Evolutionary conservation across 2,888 invertebrate genomes (phyloP), one percentile per base, ranked within the genome.

Genomic region (Dorcus parallelipipedus): DNA sequence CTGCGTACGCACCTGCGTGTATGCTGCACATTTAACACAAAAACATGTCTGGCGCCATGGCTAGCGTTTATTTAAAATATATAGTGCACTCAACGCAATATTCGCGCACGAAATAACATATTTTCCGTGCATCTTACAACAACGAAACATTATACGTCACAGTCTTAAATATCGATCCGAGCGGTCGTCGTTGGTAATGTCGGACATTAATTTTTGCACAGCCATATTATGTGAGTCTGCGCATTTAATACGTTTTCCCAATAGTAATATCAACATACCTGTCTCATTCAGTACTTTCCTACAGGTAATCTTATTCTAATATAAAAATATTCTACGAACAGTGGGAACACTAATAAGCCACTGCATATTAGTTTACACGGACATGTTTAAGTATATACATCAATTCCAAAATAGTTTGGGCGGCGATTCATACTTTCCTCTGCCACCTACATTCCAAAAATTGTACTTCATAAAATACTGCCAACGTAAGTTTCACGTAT

Each of bases 1-100:
- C 93, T 93, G 93, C 93, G 93, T 93, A 92, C 92, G 93, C 92
- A 93, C 93, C 91, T 93, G 91, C 90, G 91, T 91, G 89, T 82
- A 80, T 81, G 78, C 74, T 70, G 69, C 71, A 75, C 75, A 77
- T 78, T 78, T 77, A 79, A 73, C 73, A 75, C 72, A 76, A 78
- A 77, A 78, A 76, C 77, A 76, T 73, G 74, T 74, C 75, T 76
- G 73, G 69, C 73, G 72, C 72, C 73, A 72, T 72, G 71, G 71
- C 73, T 74, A 75, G 68, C 67, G 64, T 65, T 69, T 72, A 72
- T 71, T 70, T 69, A 62, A 63, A 65, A 61, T 71, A 69, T 69
- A 69, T 66, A 61, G 62, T 62, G 64, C 65, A 67, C 68, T 71
- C 65, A 61, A 67, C 64, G 62, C 61, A 60, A 70, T 71, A 68